Base-by-base conservation (phyloP, 30 jellyfish, hydroid and myxozoan species). In the Mastigias papua region DNA sequence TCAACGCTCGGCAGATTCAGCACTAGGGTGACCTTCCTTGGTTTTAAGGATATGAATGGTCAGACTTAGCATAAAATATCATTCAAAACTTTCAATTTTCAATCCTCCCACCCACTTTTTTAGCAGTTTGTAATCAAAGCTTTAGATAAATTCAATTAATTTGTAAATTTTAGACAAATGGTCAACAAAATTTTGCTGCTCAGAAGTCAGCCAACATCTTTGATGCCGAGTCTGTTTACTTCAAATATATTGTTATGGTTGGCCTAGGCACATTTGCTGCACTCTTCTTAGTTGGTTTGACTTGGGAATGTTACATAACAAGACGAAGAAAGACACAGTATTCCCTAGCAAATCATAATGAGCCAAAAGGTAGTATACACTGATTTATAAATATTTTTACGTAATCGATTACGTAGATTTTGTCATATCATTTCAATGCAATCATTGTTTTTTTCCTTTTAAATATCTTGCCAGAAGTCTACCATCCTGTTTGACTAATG, bases 271-370 rank as follows among this genome's bases (percentile, higher is more conserved):
- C 82, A 2, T 80, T 94, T 26, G 86, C 54, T 6, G 33, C 64
- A 7, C 81, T 94, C 37, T 80, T 94, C 26, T 34, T 89, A 34
- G 31, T 94, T 63, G 99, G 99, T 21, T n/a, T 94, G 60, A 34
- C 71, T 21, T 94, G 99, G 97, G 99, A 94, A 57, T 85, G 62
- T 46, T 37, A 81, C 27, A 81, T 80, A 60, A 46, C 80, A 94
- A 76, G 92, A 32, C 60, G 82, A 25, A 67, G 82, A 27, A 63
- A 30, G 62, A 54, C 84, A 35, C 60, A 73, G 62, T 37, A 80
- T 28, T 5, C 65, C 3, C 70, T 51, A 48, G 65, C 87, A 46
- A 82, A 71, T 27, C 60, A 69, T 19, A 29, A 58, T 6, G 94
- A 84, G 34, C 80, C 89, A 11, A 79, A 92, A 67, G 96, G 96